These are phyloP conservation scores for Samia ricini DNA, from an alignment of 1,140 invertebrate species.

Conservation along the genomic window DNA sequence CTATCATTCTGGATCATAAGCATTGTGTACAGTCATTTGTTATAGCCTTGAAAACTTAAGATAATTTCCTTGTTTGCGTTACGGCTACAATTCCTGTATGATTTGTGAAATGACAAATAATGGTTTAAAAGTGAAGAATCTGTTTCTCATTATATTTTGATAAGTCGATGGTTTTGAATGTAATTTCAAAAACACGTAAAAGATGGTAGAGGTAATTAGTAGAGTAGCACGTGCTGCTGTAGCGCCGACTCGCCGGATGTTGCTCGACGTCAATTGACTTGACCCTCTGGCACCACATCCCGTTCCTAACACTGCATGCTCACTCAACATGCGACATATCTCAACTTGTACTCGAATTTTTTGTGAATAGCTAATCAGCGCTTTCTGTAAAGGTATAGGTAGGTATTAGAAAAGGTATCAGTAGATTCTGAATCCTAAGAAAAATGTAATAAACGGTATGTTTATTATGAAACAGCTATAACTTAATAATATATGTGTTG, in stretches of 20 bases:
- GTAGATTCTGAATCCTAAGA: too few relatives aligned
- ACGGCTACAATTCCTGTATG: not conserved
- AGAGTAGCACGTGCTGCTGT: slow-evolving; percentile 52
- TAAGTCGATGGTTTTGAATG: not conserved
- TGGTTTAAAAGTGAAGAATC: too few relatives aligned
- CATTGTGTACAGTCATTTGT: slow-evolving; percentile 5
- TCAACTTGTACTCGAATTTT: not conserved
- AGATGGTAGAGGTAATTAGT: slow-evolving; percentile 29
- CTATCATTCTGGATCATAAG: not conserved
- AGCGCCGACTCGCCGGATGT: slow-evolving; percentile 54
- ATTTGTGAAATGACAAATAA: too few relatives aligned
- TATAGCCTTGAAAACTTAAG: slow-evolving; percentile 14
- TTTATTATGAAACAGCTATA: not conserved
- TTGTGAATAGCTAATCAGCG: not conserved
- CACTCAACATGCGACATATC: slow-evolving; percentile 30
- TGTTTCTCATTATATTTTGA: too few relatives aligned
- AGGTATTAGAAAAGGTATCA: too few relatives aligned
- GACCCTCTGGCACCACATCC: slow-evolving; percentile 64
- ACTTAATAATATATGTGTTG: not conserved
- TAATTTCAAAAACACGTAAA: not conserved
- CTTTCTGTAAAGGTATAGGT: too few relatives aligned
- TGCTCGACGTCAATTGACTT: slow-evolving; percentile 68
- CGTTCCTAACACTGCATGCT: slow-evolving; percentile 48
- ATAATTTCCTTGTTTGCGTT: slow-evolving; percentile 24
- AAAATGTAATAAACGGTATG: too few relatives aligned